Evolutionary conservation across 64 coral and sea anemone species (phyloP), one percentile per base, ranked within the genome.

Genomic region (Montipora cactus): DNA sequence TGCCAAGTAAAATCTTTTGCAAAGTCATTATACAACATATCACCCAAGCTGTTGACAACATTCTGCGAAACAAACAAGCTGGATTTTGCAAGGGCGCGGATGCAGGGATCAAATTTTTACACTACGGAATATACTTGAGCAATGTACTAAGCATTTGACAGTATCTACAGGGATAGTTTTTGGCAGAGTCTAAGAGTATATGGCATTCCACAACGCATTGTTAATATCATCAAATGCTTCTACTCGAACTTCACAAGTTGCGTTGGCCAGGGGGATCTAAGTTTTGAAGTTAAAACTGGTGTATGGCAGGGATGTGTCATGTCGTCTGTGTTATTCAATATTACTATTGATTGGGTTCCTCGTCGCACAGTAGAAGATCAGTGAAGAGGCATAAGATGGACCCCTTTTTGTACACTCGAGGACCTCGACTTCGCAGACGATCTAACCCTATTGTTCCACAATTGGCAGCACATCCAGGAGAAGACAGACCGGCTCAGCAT

Each of bases 91-190:
- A 91, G 45, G 62, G 48, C 21, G 89, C 4, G 64, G 77, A 71
- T 81, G 77, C 13, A 73, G 0, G 77, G 88, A 67, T 2, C 76
- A 90, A 11, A 79, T 90, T 13, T 90, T 90, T 9, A 77, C 74
- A 7, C 72, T 89, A 23, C 3, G 74, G 15, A 89, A 89, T 53
- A 89, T 89, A 21, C 49, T 77, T 18, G 87, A 89, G 74, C 87
- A 78, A 66, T 78, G 74, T 44, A 46, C 59, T 12, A 90, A 77
- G 75, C 88, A 11, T 90, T 90, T 80, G 88, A 90, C 22, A 67
- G 75, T 16, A 44, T 90, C 0, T 76, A 80, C 19, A 47, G 72
- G 76, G 58, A 67, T 7, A 90, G 23, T 90, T 5, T 37, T 37
- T 90, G 88, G 76, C 20, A 45, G 47, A 90, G 79, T 15, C 12